Evolutionary conservation across 2,113 vertebrate genomes (phyloP).

Genomic region (Sylvicapra grimmia): DNA sequence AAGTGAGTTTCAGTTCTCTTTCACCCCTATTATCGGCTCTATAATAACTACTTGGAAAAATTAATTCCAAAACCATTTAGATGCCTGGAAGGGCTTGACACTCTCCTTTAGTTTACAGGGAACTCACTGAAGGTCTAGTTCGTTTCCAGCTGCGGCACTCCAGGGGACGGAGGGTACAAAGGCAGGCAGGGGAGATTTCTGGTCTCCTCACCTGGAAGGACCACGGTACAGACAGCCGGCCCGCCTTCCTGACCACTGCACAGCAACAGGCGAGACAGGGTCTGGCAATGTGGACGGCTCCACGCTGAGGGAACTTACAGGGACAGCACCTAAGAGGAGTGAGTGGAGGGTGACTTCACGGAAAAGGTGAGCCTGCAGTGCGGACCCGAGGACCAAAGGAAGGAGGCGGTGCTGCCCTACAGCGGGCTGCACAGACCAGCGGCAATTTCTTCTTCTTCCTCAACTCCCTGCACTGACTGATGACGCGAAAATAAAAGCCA

Average conservation of each 20-base stretch:
- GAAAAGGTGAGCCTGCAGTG: background rate
- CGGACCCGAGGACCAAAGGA: background rate
- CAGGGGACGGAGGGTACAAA: background rate
- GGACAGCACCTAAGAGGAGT: background rate
- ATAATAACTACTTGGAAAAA: background rate
- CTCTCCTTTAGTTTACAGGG: background rate
- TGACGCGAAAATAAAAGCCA: background rate
- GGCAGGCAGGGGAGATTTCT: background rate
- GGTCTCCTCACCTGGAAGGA: background rate
- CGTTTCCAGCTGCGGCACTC: background rate
- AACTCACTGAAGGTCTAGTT: background rate
- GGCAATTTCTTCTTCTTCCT: background rate
- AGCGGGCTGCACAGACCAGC: background rate
- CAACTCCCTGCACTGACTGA: background rate
- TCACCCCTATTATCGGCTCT: background rate
- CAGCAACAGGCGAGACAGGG: background rate
- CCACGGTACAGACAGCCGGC: background rate
- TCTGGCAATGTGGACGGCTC: background rate
- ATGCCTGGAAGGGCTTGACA: background rate
- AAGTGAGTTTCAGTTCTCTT: background rate
- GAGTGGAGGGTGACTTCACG: background rate
- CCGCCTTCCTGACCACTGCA: background rate
- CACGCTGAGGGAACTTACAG: background rate
- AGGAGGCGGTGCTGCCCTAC: fast-evolving
- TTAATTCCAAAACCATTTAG: background rate